These are phyloP conservation scores for Ochropacha duplaris DNA, from an alignment of 2,888 invertebrate species.

Conservation along the genomic window DNA sequence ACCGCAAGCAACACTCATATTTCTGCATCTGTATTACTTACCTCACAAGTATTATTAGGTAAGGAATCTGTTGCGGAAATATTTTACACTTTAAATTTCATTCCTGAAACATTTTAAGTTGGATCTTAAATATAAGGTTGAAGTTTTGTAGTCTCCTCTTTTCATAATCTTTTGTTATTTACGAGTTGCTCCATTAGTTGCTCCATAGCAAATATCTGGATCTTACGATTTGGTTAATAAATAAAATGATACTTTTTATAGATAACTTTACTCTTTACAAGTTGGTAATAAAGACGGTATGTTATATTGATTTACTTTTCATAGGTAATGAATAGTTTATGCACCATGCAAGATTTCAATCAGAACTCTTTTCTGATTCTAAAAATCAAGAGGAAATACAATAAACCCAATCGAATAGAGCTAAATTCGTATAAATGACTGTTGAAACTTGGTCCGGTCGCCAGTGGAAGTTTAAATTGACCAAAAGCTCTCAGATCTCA, in stretches of 20 bases:
- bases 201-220: too few species aligned
- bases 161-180: too few species aligned
- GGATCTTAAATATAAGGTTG: too few species aligned
- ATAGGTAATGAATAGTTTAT: too few species aligned
- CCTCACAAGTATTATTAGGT: background rate
- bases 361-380: background rate
- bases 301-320: too few species aligned
- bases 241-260: too few species aligned
- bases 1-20: conserved; percentile 11
- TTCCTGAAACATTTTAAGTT: background rate
- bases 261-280: too few species aligned
- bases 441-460: conserved; percentile 14
- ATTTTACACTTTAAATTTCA: background rate
- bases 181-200: too few species aligned
- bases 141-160: too few species aligned
- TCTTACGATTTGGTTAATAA: too few species aligned
- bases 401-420: background rate
- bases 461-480: conserved; percentile 57
- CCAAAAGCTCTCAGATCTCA: conserved; percentile 40
- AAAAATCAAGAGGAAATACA: background rate
- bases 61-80: background rate
- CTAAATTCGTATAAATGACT: background rate
- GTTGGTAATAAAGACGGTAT: too few species aligned
- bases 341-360: background rate
- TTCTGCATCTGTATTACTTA: conserved; percentile 2